Percentiles rank a stretch among this genome's conserved stretches.
Evolutionary conservation across 2,113 vertebrate species (phyloP).

Genomic region (Dissostichus mawsoni): DNA sequence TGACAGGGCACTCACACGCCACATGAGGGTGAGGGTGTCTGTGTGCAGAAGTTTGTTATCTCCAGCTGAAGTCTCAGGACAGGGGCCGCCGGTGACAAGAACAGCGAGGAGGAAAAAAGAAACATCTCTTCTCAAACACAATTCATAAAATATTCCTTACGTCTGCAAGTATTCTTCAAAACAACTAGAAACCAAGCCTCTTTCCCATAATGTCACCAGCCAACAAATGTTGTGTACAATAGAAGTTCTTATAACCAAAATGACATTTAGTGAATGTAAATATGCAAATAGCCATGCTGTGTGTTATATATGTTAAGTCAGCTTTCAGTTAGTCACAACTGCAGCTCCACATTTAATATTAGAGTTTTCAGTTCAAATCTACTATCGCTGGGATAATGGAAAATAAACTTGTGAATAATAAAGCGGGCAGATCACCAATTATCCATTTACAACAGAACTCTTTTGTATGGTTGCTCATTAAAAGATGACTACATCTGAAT

Average conservation of each 20-base stretch:
- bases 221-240: background rate
- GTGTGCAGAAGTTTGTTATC: constrained; percentile 78
- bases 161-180: background rate
- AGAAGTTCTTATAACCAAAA: background rate
- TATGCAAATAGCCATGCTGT: constrained; percentile 25
- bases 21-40: constrained; percentile 80
- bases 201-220: constrained; percentile 7
- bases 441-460: background rate
- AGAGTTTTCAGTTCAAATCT: background rate
- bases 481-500: constrained; percentile 4
- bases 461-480: constrained; percentile 38
- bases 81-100: constrained; percentile 42
- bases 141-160: background rate
- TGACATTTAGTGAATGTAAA: background rate
- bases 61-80: constrained; percentile 61
- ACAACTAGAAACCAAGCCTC: background rate
- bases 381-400: background rate
- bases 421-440: constrained; percentile 36
- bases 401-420: constrained; percentile 26
- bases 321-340: background rate
- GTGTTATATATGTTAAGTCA: background rate
- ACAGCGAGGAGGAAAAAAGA: constrained; percentile 22
- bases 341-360: background rate
- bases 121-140: background rate
- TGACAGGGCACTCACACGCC: constrained; percentile 71